Conservation (phyloP, 2,113 vertebrate species). For the Engystomops pustulosus region DNA sequence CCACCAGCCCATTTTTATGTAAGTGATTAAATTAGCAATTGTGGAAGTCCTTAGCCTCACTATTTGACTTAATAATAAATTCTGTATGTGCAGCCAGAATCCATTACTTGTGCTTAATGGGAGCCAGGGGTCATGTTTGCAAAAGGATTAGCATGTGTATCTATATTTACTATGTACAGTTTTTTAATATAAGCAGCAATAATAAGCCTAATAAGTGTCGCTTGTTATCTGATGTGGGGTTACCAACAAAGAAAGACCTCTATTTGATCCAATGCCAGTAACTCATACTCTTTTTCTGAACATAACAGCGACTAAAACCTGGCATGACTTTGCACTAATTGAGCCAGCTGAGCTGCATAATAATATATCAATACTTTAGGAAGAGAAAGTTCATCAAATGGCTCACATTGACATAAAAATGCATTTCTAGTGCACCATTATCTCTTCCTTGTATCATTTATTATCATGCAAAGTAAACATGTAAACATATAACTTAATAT, state of each 20-base stretch:
- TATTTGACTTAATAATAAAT: background rate
- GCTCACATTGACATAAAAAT: slow-evolving; percentile 31
- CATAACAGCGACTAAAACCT: slow-evolving; percentile 35
- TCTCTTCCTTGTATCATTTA: background rate
- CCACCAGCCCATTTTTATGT: background rate
- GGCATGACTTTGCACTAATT: slow-evolving; percentile 40
- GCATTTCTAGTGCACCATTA: background rate
- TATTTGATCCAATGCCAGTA: slow-evolving; percentile 37
- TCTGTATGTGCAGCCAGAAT: background rate
- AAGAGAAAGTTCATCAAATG: slow-evolving; percentile 19
- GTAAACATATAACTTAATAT: background rate
- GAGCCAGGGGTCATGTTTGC: slow-evolving; percentile 5
- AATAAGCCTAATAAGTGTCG: slow-evolving; percentile 45
- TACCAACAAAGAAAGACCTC: slow-evolving; percentile 29
- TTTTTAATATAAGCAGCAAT: slow-evolving; percentile 10
- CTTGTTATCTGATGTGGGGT: slow-evolving; percentile 14
- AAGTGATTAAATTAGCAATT: background rate
- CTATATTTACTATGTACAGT: slow-evolving; percentile 28
- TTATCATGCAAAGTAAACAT: slow-evolving; percentile 2
- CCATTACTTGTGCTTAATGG: background rate
- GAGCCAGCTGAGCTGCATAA: slow-evolving; percentile 38
- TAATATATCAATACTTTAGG: slow-evolving; percentile 38
- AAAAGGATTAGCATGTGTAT: slow-evolving; percentile 14
- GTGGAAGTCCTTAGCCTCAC: background rate
- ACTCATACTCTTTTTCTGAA: slow-evolving; percentile 26